phyloP scores from a whole-genome alignment of 2,113 vertebrate genomes.

The Helogale parvula region DNA sequence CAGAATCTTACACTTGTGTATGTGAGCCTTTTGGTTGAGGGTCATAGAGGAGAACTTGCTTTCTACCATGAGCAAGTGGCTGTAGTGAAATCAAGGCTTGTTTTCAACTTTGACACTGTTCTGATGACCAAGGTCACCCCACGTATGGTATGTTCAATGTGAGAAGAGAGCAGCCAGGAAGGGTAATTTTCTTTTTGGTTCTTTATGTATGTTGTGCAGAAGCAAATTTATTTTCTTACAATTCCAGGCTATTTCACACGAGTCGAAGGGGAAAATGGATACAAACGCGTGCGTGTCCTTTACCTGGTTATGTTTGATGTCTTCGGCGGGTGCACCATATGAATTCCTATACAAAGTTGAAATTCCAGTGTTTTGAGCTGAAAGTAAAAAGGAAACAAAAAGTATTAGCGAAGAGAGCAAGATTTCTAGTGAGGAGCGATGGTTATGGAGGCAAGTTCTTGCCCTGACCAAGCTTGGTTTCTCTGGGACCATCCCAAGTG shows the following conservation, averaged over 20 bases:
- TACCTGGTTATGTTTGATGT: conserved; percentile 98
- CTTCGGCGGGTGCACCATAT: conserved; percentile 94
- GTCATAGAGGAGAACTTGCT: background rate
- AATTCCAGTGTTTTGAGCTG: conserved; percentile 95
- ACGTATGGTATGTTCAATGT: accelerated
- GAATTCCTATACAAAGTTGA: conserved; percentile 98
- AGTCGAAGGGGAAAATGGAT: accelerated
- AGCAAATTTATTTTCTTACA: background rate
- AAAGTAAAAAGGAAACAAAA: conserved; percentile 65
- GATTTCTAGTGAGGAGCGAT: background rate
- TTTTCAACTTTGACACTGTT: background rate
- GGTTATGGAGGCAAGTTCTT: background rate
- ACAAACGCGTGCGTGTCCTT: accelerated
- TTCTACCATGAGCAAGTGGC: background rate
- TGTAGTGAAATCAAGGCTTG: background rate
- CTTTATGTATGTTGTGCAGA: background rate
- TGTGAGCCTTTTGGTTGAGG: background rate
- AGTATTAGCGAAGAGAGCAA: conserved; percentile 59
- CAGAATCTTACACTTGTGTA: background rate
- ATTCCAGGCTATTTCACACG: background rate
- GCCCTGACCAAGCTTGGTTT: background rate
- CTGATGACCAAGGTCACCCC: no score
- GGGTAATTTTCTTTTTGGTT: background rate
- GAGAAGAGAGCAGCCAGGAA: background rate
- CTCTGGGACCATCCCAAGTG: background rate